phyloP scores from a whole-genome alignment of 1,140 invertebrate genomes.

The Lordiphosa stackelbergi region DNA sequence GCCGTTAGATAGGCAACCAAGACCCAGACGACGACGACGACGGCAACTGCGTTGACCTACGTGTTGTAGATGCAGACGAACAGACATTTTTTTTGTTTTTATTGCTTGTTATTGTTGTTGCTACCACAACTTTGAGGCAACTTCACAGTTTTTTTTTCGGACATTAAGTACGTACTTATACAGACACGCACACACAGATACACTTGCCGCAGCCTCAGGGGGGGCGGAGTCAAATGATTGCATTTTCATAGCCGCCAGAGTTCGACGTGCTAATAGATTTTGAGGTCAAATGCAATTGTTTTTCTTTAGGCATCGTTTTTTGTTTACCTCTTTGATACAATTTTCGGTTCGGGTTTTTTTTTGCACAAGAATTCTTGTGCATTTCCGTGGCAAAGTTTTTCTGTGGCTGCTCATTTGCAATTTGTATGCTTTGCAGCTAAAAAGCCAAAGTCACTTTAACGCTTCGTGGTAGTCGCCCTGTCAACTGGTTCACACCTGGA shows the following conservation, averaged over 20 bases:
- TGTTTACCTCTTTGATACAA: slow-evolving; percentile 55
- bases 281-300: slow-evolving; percentile 68
- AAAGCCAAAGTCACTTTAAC: slow-evolving; percentile 57
- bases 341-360: slow-evolving; percentile 44
- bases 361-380: slow-evolving; percentile 67
- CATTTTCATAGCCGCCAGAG: slow-evolving; percentile 68
- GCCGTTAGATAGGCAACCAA: slow-evolving; percentile 44
- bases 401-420: slow-evolving; percentile 60
- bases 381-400: slow-evolving; percentile 66
- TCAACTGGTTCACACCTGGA: slow-evolving; percentile 65
- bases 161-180: slow-evolving; percentile 22
- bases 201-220: slow-evolving; percentile 19
- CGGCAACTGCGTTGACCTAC: slow-evolving; percentile 56
- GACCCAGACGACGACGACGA: slow-evolving; percentile 23
- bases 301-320: slow-evolving; percentile 28
- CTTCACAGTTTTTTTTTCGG: slow-evolving; percentile 61
- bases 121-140: slow-evolving; percentile 36
- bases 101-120: slow-evolving; percentile 24
- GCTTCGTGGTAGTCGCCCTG: slow-evolving; percentile 67
- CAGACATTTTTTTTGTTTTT: slow-evolving; percentile 43
- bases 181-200: no score
- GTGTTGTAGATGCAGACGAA: slow-evolving; percentile 68
- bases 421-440: slow-evolving; percentile 27
- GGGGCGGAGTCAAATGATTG: slow-evolving; percentile 40
- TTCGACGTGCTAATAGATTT: slow-evolving; percentile 75